Percentiles rank a stretch among this genome's conserved stretches.
phyloP scores from a whole-genome alignment of 2,113 vertebrate genomes.

The Clinocottus analis region DNA sequence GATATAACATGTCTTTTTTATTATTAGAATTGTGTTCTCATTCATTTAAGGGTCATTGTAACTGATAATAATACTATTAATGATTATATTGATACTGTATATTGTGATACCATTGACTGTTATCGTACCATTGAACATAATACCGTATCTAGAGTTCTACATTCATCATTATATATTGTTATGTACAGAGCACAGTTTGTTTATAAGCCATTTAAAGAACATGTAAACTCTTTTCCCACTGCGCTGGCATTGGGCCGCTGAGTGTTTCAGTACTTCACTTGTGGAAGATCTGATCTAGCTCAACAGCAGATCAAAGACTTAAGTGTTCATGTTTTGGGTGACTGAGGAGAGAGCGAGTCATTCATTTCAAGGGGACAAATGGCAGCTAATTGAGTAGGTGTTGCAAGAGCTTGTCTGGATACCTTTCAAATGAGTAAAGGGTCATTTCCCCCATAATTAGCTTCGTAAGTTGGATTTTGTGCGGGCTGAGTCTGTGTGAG shows the following conservation, averaged over 20 bases:
- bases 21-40: background rate
- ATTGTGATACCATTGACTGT: background rate
- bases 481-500: background rate
- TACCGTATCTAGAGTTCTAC: background rate
- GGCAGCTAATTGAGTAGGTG: conserved; percentile 67
- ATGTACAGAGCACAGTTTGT: background rate
- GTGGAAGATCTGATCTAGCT: conserved; percentile 49
- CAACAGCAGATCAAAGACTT: conserved; percentile 44
- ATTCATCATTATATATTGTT: background rate
- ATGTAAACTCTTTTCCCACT: background rate
- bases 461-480: conserved; percentile 51
- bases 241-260: background rate
- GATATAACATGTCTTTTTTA: background rate
- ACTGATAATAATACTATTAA: no score
- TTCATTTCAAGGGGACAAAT: conserved; percentile 65
- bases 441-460: conserved; percentile 70
- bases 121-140: background rate
- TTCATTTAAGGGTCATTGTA: no score
- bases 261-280: conserved; percentile 40
- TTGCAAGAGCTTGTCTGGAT: conserved; percentile 65
- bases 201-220: background rate
- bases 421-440: conserved; percentile 69
- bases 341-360: conserved; percentile 59
- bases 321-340: conserved; percentile 48
- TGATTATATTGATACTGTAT: background rate